Base-by-base conservation (phyloP, 2,113 vertebrate species). In the Chaetura pelagica region DNA sequence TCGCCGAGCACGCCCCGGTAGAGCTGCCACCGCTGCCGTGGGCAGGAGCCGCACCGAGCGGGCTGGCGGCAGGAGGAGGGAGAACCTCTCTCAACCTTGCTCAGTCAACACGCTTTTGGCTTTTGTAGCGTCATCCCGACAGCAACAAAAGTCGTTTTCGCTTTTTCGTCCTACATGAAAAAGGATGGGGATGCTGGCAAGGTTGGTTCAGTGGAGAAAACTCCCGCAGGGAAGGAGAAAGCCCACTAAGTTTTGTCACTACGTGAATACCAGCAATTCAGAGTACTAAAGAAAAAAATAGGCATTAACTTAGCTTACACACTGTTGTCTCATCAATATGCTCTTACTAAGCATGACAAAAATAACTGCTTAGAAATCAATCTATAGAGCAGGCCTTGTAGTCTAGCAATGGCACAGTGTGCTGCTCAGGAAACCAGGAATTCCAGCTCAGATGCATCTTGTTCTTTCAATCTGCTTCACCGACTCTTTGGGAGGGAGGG, bases 311-410 rank as follows among this genome's bases (percentile, higher is more conserved):
- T 67, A 6, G 85, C 30, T 81, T 58, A 59, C 35, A 61, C 20
- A 4, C 69, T 14, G 14, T 24, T 85, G 77, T 79, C 85, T 96
- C 88, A 79, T 90, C 80, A 79, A 32, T 35, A 71, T 32, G 62
- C 64, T 88, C 74, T 72, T 89, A 91, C 16, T 74, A 90, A 89
- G 84, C 3, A 0, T 67, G 89, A 94, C 86, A 89, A 88, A 92
- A 75, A 80, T 58, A 46, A 1, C 79, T 73, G 75, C 68, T 78
- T 54, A 35, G 42, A 90, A 92, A 88, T 74, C 88, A 23, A 49
- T 80, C 42, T 17, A 7, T 10, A 29, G 84, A 55, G 67, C 12
- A 0, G 62, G 48, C 26, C 48, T 34, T 8, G 59, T 5, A 54
- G 42, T 27, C 46, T 22, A 64, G 89, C 84, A 54, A 5, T 23